Conservation (phyloP, 2,888 invertebrate species). For the Acleris emargana region DNA sequence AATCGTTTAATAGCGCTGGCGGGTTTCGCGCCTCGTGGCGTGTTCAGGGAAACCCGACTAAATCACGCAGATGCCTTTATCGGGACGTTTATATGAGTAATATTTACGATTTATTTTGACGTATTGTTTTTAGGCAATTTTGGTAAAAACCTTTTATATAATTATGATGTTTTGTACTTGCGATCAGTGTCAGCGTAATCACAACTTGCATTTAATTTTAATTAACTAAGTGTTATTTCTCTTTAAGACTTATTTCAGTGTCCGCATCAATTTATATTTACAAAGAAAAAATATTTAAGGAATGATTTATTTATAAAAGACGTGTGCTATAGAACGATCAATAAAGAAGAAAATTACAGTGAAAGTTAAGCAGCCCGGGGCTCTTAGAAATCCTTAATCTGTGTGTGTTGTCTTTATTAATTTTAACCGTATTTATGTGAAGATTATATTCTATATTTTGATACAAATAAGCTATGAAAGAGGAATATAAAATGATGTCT, state of each 20-base stretch:
- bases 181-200: too few species aligned
- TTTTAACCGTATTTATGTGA: neutral
- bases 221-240: too few species aligned
- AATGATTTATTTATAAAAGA: constrained; percentile 12
- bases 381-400: constrained; percentile 31
- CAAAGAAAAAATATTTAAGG: constrained; percentile 8
- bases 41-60: constrained; percentile 35
- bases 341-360: constrained; percentile 30
- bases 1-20: constrained; percentile 79
- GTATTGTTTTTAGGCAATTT: too few species aligned
- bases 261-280: constrained; percentile 1
- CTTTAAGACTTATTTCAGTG: too few species aligned
- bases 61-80: neutral
- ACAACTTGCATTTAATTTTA: too few species aligned
- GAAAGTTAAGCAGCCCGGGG: constrained; percentile 27
- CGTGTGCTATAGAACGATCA: constrained; percentile 24
- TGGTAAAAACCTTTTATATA: too few species aligned
- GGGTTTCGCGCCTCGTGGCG: constrained; percentile 70
- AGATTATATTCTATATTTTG: neutral
- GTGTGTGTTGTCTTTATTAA: constrained; percentile 25
- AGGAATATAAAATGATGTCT: neutral
- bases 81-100: neutral
- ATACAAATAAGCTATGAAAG: neutral
- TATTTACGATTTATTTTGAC: neutral
- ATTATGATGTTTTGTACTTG: too few species aligned